Evolutionary conservation across 2,888 invertebrate species (phyloP).

Genomic region (Eupelmus urozonus): DNA sequence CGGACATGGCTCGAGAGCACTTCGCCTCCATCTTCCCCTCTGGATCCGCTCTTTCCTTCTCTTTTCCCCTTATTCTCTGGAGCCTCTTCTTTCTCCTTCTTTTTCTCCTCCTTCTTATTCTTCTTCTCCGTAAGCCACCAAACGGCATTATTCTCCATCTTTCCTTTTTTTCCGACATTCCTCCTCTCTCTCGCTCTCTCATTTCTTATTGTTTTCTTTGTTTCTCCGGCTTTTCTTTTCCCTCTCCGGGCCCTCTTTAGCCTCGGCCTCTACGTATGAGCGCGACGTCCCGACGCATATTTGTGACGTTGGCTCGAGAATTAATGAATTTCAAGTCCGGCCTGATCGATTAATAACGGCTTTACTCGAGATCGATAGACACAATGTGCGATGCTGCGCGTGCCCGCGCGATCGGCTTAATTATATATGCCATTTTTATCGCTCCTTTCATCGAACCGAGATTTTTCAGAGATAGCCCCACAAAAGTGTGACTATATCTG

Average conservation of each 20-base stretch:
- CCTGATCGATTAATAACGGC: slow-evolving; percentile 50
- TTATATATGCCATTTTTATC: slow-evolving; percentile 43
- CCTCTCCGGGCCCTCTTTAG: slow-evolving; percentile 4
- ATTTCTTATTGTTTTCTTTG: background rate
- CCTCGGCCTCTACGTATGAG: background rate
- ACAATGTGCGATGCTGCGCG: slow-evolving; percentile 17
- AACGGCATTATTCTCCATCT: background rate
- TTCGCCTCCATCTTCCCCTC: slow-evolving; percentile 22
- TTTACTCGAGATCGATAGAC: slow-evolving; percentile 16
- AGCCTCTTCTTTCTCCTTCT: background rate
- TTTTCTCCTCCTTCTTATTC: slow-evolving; percentile 5
- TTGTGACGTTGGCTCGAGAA: slow-evolving; percentile 27
- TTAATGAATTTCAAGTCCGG: slow-evolving; percentile 33
- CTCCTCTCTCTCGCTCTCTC: background rate
- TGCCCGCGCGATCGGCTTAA: slow-evolving; percentile 14
- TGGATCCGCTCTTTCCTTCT: background rate
- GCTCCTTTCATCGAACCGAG: slow-evolving; percentile 16
- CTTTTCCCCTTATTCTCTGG: slow-evolving; percentile 13
- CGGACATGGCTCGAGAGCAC: slow-evolving; percentile 27
- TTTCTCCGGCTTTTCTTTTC: background rate
- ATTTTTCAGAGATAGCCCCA: slow-evolving; percentile 18
- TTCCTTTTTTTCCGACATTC: background rate
- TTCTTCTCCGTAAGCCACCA: background rate
- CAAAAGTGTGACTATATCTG: slow-evolving; percentile 1
- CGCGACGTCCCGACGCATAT: slow-evolving; percentile 2